Percentiles rank a stretch among this genome's conserved stretches.
Conservation (phyloP, 2,888 invertebrate genomes). For the Octodonta nipae region DNA sequence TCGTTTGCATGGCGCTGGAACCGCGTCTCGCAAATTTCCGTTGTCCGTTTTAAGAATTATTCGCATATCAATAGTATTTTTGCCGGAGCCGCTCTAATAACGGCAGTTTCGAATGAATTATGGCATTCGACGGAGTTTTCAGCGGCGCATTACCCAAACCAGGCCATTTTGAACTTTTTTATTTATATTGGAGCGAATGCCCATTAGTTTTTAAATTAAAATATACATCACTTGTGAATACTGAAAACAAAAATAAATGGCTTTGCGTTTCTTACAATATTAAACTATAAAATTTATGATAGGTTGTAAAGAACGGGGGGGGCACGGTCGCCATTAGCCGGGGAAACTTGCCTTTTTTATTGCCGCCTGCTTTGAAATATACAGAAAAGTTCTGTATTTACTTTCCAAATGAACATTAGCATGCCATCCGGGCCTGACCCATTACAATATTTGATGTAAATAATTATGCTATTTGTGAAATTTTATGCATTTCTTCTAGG, state of each 20-base stretch:
- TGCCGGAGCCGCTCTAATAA: background rate
- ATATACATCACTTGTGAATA: conserved; percentile 34
- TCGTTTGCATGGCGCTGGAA: no score
- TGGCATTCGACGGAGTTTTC: conserved; percentile 12
- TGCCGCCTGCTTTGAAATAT: no score
- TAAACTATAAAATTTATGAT: conserved; percentile 34
- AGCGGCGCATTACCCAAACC: conserved; percentile 14
- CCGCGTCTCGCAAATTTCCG: conserved; percentile 1
- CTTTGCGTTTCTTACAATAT: conserved; percentile 31
- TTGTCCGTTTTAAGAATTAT: background rate
- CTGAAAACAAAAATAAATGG: conserved; percentile 33
- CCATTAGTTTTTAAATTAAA: conserved; percentile 37
- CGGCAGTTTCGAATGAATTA: conserved; percentile 10
- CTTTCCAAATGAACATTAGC: no score
- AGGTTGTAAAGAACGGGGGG: conserved; percentile 32
- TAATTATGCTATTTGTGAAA: no score
- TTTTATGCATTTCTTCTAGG: no score
- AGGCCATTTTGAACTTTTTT: conserved; percentile 27
- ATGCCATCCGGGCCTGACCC: no score
- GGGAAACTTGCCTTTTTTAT: conserved; percentile 31
- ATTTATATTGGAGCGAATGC: conserved; percentile 31
- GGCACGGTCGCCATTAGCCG: conserved; percentile 30
- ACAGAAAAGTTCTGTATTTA: no score
- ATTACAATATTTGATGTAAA: no score
- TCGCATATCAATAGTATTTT: conserved; percentile 2